Conservation (phyloP, 53 echinoderm and acorn worm species). For the Paracentrotus lividus region DNA sequence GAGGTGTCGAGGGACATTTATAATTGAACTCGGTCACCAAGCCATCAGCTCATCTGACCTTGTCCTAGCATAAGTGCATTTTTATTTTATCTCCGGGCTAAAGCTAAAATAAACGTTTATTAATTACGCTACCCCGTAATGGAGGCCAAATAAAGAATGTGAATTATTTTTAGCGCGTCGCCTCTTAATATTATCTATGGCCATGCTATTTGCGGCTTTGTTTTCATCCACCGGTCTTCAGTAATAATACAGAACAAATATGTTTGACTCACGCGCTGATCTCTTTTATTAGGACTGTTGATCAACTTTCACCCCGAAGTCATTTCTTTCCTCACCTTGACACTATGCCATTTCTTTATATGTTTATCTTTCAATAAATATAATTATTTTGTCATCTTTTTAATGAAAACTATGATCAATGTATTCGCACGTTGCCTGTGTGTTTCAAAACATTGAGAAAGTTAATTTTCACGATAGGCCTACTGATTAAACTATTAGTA, state of each 20-base stretch:
- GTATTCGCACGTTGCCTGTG: no score
- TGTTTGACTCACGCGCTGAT: no score
- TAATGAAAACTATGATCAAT: no score
- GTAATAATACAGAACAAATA: not conserved
- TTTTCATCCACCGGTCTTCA: not conserved
- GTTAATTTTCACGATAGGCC: no score
- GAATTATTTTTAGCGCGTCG: not conserved
- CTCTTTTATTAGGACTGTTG: no score
- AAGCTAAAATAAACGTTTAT: conserved; percentile 6
- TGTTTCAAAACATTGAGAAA: no score
- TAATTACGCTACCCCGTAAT: not conserved
- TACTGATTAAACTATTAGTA: no score
- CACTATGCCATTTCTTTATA: no score
- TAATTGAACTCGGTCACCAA: conserved; percentile 4
- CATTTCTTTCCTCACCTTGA: no score
- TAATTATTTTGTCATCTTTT: no score
- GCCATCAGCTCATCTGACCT: conserved; percentile 13
- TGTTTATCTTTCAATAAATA: no score
- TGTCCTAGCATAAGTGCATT: not conserved
- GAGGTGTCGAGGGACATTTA: not conserved
- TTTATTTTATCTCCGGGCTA: not conserved
- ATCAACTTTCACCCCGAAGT: no score
- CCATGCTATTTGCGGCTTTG: not conserved
- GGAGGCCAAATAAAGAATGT: not conserved
- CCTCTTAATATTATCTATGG: not conserved